phyloP scores from a whole-genome alignment of 53 echinoderm and acorn worm genomes.

The Echinometra lucunter region DNA sequence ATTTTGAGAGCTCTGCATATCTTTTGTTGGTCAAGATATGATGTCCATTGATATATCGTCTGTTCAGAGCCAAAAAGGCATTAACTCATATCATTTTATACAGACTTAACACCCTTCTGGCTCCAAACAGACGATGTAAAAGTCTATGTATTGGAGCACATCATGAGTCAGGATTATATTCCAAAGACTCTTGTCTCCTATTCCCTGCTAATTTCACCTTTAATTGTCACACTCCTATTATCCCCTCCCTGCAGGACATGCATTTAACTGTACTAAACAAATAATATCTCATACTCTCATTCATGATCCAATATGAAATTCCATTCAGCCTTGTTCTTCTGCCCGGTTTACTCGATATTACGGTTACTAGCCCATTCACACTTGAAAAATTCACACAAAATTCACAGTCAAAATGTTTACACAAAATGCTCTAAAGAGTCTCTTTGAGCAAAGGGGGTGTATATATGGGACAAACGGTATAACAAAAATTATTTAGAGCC shows the following conservation, averaged over 20 bases:
- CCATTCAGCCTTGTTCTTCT: neutral
- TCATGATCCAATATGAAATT: slow-evolving; percentile 10
- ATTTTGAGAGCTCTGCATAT: neutral
- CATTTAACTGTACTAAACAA: slow-evolving; percentile 19
- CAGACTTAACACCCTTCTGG: too few relatives aligned
- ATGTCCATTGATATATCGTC: neutral
- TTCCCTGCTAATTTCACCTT: neutral
- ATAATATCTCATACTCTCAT: neutral
- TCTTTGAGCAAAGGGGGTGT: too few relatives aligned
- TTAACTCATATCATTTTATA: too few relatives aligned
- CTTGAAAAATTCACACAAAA: too few relatives aligned
- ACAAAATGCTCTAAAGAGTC: too few relatives aligned
- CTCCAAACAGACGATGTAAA: too few relatives aligned
- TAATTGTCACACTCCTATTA: neutral
- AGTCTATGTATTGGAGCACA: neutral
- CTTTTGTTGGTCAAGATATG: neutral
- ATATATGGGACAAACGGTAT: too few relatives aligned
- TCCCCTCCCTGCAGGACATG: slow-evolving; percentile 1
- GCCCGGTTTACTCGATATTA: neutral
- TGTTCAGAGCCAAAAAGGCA: too few relatives aligned
- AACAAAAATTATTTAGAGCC: too few relatives aligned
- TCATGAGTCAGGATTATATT: neutral
- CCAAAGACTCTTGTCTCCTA: slow-evolving; percentile 6
- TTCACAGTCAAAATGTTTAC: too few relatives aligned
- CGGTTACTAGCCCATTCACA: too few relatives aligned